Base-by-base conservation (phyloP, 1,140 invertebrate species). In the Drosophila yakuba region DNA sequence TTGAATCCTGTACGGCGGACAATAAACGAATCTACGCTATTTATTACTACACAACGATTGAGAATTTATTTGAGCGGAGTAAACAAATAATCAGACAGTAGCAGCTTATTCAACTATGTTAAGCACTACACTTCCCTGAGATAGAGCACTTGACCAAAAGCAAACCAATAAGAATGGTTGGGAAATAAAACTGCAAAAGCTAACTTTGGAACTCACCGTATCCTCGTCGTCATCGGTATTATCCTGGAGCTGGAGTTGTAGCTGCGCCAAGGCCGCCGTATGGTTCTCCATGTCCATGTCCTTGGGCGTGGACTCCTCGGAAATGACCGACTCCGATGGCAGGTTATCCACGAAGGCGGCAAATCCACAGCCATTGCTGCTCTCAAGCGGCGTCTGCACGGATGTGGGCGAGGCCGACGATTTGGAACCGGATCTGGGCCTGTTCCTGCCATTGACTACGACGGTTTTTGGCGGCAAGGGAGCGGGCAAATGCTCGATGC, bases 201-300 rank as follows among this genome's bases (percentile, higher is more conserved):
- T 5, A 15, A 50, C 2, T 7, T 12, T 23, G 6, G 5, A 5
- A 90, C 91, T 92, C 28, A 92, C 91, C 91, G 91, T 92, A 39
- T 92, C 91, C 57, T 91, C 91, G 43, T 90, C 90, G 41, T 91
- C 90, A 32, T 92, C 91, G 0, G 85, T 90, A 38, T 91, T 89
- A 32, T 91, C 90, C 41, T 67, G 48, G 10, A 68, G 57, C 45
- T 71, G 82, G 55, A 59, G 52, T 35, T 69, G 68, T 25, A 78
- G 74, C 57, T 69, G 72, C 1, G 83, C 60, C 54, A 79, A 28
- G 2, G 61, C 44, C 38, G 44, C 60, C 64, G 45, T 74, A 1
- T 63, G 59, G 38, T 71, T 74, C 14, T 78, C 66, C 45, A 63
- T 80, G 11, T 78, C 52, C 66, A 90, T 72, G 38, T 92, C 91